These are phyloP conservation scores for Boulengeromyrus knoepffleri DNA, from an alignment of 2,113 vertebrate species.

Conservation along the genomic window DNA sequence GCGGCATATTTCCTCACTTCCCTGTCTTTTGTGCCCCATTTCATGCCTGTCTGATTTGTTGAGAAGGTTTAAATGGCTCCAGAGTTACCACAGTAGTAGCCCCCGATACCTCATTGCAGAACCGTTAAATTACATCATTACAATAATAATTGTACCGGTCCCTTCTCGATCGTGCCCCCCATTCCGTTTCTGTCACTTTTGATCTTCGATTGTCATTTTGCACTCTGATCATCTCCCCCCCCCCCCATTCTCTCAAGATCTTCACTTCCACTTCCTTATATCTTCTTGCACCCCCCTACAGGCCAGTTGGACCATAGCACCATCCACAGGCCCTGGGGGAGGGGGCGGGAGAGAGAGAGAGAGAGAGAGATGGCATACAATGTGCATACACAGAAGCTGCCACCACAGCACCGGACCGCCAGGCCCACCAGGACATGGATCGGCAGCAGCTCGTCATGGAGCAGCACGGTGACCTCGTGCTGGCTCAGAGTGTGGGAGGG, in stretches of 20 bases:
- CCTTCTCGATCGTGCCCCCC: conserved; percentile 27
- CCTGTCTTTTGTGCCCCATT: neutral
- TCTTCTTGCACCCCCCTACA: too few species aligned
- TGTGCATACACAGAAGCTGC: too few species aligned
- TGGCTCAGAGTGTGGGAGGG: too few species aligned
- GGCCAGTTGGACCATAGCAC: too few species aligned
- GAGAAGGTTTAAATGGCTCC: neutral
- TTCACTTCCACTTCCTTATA: too few species aligned
- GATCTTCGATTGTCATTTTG: conserved; percentile 3
- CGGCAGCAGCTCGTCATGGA: too few species aligned
- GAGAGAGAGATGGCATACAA: too few species aligned
- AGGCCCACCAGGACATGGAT: too few species aligned
- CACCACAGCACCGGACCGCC: too few species aligned
- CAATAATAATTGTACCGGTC: neutral
- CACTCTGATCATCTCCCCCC: neutral
- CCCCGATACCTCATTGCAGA: neutral
- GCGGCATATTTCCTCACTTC: neutral
- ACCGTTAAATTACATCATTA: neutral
- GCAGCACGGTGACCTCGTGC: too few species aligned
- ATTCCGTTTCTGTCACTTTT: neutral
- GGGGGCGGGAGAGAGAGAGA: too few species aligned
- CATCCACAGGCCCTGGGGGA: too few species aligned
- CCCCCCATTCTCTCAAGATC: neutral
- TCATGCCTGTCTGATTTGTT: neutral
- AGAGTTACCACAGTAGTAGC: neutral